phyloP scores from a whole-genome alignment of 2,797 vertebrate genomes.

The Psittacula echo region DNA sequence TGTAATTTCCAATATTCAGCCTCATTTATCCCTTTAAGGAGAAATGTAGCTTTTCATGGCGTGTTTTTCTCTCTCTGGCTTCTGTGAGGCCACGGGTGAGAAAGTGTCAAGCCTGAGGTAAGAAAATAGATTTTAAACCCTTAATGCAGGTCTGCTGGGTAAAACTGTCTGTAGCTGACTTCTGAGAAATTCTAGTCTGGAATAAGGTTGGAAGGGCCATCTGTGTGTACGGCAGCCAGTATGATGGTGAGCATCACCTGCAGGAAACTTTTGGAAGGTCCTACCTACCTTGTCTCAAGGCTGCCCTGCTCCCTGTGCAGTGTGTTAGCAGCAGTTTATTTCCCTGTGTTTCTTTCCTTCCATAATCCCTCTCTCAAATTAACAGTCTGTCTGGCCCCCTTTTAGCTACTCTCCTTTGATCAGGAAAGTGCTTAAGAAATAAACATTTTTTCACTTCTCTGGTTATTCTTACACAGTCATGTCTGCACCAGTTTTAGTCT shows the following conservation, averaged over 20 bases:
- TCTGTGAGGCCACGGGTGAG: background rate
- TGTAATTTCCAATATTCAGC: background rate
- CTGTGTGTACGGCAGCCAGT: background rate
- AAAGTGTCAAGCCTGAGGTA: background rate
- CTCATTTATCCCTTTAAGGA: slow-evolving; percentile 20
- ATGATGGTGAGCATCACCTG: background rate
- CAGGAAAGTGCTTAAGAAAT: background rate
- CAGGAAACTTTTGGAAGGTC: background rate
- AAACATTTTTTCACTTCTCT: background rate
- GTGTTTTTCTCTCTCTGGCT: background rate
- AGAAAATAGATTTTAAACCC: background rate
- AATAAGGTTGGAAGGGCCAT: background rate
- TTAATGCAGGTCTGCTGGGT: background rate
- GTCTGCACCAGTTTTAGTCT: background rate
- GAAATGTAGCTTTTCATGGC: slow-evolving; percentile 16
- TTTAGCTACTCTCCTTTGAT: background rate
- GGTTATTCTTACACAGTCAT: background rate
- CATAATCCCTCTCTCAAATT: background rate
- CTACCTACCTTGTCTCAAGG: background rate
- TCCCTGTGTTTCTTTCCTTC: background rate
- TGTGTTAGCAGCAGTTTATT: background rate
- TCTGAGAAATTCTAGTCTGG: background rate
- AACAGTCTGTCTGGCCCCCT: background rate
- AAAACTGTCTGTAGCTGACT: background rate
- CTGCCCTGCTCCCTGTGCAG: background rate